phyloP scores from a whole-genome alignment of 2,888 invertebrate species.

The Chalcis sispes region DNA sequence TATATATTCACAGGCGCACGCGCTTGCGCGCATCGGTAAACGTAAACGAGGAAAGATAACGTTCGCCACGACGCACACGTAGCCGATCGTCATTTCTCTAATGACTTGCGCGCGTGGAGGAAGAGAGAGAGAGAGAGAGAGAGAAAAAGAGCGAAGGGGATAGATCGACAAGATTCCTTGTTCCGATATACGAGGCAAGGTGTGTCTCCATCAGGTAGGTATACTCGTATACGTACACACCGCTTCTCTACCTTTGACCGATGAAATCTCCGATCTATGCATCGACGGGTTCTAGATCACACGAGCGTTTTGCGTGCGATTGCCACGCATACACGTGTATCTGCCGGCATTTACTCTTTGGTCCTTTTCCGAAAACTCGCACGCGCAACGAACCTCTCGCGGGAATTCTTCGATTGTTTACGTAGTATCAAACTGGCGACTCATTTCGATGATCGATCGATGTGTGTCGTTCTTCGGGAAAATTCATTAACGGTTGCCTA shows the following conservation, averaged over 20 bases:
- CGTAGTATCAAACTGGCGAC: constrained; percentile 30
- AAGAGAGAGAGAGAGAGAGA: no score
- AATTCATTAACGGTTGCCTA: no score
- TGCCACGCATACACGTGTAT: neutral
- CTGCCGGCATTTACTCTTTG: constrained; percentile 14
- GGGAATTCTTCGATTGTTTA: constrained; percentile 34
- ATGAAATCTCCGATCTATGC: constrained; percentile 38
- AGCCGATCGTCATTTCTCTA: constrained; percentile 69
- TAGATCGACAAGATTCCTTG: constrained; percentile 67
- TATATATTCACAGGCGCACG: no score
- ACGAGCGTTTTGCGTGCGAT: constrained; percentile 26
- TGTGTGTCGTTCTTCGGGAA: no score
- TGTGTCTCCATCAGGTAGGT: no score
- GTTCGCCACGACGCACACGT: constrained; percentile 2
- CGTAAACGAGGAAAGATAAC: constrained; percentile 2
- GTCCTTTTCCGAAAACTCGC: constrained; percentile 26
- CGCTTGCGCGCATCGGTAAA: constrained; percentile 1
- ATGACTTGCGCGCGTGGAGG: constrained; percentile 63
- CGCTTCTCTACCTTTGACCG: neutral
- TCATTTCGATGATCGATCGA: constrained; percentile 43
- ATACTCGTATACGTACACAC: no score
- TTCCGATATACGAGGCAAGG: no score
- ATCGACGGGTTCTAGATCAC: constrained; percentile 1
- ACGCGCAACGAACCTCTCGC: constrained; percentile 5
- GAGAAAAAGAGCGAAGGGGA: no score